phyloP scores from a whole-genome alignment of 2,113 vertebrate genomes.

The Vicugna pacos region DNA sequence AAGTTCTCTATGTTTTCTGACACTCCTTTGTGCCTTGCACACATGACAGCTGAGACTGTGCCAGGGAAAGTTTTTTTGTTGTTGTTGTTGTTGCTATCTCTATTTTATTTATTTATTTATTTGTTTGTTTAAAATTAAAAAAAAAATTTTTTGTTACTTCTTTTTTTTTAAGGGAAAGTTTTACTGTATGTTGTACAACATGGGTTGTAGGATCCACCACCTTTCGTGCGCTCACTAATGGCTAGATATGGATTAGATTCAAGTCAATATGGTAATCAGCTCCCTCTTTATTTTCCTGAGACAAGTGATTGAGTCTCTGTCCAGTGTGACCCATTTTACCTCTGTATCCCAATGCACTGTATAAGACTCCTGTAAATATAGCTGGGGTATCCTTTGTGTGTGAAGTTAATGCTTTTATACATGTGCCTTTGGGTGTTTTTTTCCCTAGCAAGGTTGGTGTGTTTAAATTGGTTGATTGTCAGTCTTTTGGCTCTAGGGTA shows the following conservation, averaged over 20 bases:
- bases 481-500: background rate
- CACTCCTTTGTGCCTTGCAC: background rate
- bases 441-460: background rate
- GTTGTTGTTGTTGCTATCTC: no score
- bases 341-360: background rate
- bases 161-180: background rate
- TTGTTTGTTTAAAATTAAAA: no score
- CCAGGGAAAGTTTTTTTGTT: no score
- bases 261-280: background rate
- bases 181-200: accelerated
- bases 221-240: background rate
- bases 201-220: background rate
- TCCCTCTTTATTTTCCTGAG: background rate
- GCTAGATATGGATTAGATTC: background rate
- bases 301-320: background rate
- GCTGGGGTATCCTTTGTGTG: background rate
- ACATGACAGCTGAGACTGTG: background rate
- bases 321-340: background rate
- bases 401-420: background rate
- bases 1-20: background rate
- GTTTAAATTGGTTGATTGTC: background rate
- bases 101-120: no score
- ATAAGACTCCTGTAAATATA: background rate
- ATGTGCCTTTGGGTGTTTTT: background rate
- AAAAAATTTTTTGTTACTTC: no score